A percentile compares a stretch with the other conserved stretches of the same genome.
Conservation (phyloP, 2,113 vertebrate species). For the Morone chrysops region DNA sequence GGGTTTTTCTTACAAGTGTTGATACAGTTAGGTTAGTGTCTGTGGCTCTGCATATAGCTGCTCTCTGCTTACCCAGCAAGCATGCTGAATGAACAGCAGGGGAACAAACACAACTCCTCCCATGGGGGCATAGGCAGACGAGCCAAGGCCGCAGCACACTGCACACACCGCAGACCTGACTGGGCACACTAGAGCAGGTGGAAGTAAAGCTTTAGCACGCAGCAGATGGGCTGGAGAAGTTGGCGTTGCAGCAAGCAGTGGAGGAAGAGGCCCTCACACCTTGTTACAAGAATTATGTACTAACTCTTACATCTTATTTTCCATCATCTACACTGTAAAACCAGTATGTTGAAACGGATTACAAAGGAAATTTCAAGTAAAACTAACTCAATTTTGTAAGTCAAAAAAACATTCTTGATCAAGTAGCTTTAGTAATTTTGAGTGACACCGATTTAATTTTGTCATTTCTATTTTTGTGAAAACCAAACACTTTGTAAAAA, state of each 20-base stretch:
- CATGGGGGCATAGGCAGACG: slow-evolving; percentile 1
- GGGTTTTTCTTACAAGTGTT: background rate
- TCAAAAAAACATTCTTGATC: too few relatives aligned
- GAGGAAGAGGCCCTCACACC: background rate
- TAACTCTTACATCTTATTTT: too few relatives aligned
- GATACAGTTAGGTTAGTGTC: background rate
- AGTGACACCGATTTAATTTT: too few relatives aligned
- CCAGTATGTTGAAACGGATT: too few relatives aligned
- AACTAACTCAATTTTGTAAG: too few relatives aligned
- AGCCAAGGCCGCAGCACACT: background rate
- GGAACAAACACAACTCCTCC: slow-evolving; percentile 13
- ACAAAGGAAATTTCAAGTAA: too few relatives aligned
- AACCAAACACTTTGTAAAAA: too few relatives aligned
- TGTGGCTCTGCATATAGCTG: slow-evolving; percentile 7
- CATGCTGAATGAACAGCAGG: slow-evolving; percentile 13
- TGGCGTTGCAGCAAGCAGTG: background rate
- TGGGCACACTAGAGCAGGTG: slow-evolving; percentile 1
- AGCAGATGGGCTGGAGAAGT: slow-evolving; percentile 8
- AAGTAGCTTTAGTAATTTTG: too few relatives aligned
- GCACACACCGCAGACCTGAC: background rate
- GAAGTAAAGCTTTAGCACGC: background rate
- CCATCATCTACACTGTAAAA: background rate
- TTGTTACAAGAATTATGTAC: background rate
- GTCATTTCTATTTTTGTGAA: too few relatives aligned
- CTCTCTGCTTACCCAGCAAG: slow-evolving; percentile 1